Evolutionary conservation across 2,797 vertebrate species (phyloP), one percentile per base, ranked within the genome.

Genomic region (Hybognathus amarus): DNA sequence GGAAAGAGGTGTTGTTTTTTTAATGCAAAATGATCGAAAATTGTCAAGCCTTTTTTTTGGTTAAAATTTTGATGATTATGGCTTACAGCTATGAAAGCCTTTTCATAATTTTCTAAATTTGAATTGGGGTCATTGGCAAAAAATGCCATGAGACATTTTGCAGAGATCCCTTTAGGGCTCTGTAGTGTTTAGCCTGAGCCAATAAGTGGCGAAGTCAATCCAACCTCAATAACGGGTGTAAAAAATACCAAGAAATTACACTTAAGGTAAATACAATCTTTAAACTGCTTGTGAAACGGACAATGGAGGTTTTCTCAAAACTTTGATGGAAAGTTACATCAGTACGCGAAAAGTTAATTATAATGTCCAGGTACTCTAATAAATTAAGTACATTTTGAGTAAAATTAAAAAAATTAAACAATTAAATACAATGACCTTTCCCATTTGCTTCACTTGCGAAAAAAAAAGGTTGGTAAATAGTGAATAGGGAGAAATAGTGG

Each of bases 161-260:
- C n/a, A n/a, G n/a, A n/a, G n/a, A n/a, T n/a, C n/a, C n/a, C n/a
- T n/a, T n/a, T n/a, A n/a, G n/a, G n/a, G n/a, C n/a, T n/a, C n/a
- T n/a, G n/a, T n/a, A n/a, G n/a, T n/a, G n/a, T 59, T 61, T 20
- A 76, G 74, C n/a, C 74, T 61, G 2, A 59, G 33, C 52, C 52
- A 76, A n/a, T 24, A 59, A 56, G 13, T 18, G 61, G 36, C 2
- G 54, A n/a, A 76, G 36, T 42, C n/a, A 61, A 42, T 76, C n/a
- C 36, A 76, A 40, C 36, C 8, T 61, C 38, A 56, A 76, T 42
- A 27, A 59, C 10, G 5, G 7, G 52, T 38, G 22, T 12, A 42
- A 76, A 47, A 40, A 56, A 38, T 63, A 30, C 61, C 61, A 63
- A 24, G 11, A 59, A 63, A 22, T 15, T 22, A 71, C 30, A 20